phyloP scores from a whole-genome alignment of 2,797 vertebrate genomes.

The Notoglanidium macrostoma region DNA sequence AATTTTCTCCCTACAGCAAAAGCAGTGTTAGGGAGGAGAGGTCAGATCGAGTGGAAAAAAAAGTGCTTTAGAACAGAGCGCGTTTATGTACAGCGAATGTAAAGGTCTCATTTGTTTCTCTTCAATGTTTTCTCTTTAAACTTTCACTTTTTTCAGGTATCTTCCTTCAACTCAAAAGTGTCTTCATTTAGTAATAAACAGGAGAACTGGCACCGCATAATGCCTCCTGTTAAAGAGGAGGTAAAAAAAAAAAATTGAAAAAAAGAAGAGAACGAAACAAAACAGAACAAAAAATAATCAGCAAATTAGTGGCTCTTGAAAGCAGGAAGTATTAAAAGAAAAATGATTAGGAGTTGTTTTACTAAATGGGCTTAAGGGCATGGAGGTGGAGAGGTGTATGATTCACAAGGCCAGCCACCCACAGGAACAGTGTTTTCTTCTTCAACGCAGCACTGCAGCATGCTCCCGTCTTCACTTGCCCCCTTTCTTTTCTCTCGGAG shows the following conservation, averaged over 20 bases:
- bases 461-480: slow-evolving; percentile 20
- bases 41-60: slow-evolving; percentile 64
- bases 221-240: slow-evolving; percentile 56
- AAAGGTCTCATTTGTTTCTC: slow-evolving; percentile 57
- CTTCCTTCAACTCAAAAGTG: slow-evolving; percentile 46
- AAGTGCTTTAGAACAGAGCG: slow-evolving; percentile 77
- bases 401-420: slow-evolving; percentile 35
- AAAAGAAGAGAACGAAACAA: neutral
- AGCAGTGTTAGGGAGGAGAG: slow-evolving; percentile 52
- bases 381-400: slow-evolving; percentile 40
- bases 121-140: slow-evolving; percentile 36
- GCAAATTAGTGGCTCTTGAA: slow-evolving; percentile 54
- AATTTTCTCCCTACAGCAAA: slow-evolving; percentile 67
- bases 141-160: slow-evolving; percentile 25
- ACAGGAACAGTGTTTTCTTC: slow-evolving; percentile 22
- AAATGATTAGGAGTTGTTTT: slow-evolving; percentile 3
- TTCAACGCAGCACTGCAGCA: slow-evolving; percentile 21
- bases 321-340: slow-evolving; percentile 38
- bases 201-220: slow-evolving; percentile 34
- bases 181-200: slow-evolving; percentile 61
- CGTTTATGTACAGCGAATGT: slow-evolving; percentile 79
- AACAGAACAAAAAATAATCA: no score
- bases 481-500: slow-evolving; percentile 21
- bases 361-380: slow-evolving; percentile 38
- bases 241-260: slow-evolving; percentile 55